Conservation (phyloP, 2,797 vertebrate species). For the Falco rusticolus region DNA sequence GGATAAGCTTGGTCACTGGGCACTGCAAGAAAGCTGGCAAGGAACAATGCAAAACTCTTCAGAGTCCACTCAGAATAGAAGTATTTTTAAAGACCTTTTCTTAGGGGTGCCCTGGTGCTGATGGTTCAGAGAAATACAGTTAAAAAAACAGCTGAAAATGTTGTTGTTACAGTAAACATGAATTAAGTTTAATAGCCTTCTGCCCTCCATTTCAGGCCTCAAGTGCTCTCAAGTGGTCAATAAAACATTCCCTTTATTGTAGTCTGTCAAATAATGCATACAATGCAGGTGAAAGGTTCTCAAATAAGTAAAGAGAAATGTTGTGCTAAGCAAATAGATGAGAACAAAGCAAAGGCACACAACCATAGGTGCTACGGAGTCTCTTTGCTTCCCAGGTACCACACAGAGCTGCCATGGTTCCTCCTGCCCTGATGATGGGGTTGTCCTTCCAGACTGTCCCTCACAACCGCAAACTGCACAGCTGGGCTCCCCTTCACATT, state of each 20-base stretch:
- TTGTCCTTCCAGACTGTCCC: background rate
- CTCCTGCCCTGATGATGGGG: background rate
- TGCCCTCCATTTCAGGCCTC: background rate
- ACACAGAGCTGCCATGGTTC: accelerated
- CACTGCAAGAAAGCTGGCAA: background rate
- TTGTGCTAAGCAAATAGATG: background rate
- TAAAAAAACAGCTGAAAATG: background rate
- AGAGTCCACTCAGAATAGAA: background rate
- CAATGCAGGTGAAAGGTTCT: slow-evolving; percentile 38
- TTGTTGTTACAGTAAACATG: slow-evolving; percentile 26
- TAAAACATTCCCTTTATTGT: slow-evolving; percentile 36
- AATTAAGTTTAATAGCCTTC: slow-evolving; percentile 18
- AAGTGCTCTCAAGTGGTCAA: slow-evolving; percentile 34
- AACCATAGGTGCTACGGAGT: background rate
- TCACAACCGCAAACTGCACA: background rate
- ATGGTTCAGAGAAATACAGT: background rate
- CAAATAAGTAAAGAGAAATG: slow-evolving; percentile 5
- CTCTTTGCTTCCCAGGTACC: background rate
- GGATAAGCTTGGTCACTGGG: background rate
- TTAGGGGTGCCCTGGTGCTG: background rate
- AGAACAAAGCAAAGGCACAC: background rate
- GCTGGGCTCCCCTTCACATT: background rate
- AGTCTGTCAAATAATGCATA: slow-evolving; percentile 28
- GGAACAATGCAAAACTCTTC: background rate
- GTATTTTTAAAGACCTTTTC: background rate